phyloP scores from a whole-genome alignment of 2,797 vertebrate species.

The Psittacula echo region DNA sequence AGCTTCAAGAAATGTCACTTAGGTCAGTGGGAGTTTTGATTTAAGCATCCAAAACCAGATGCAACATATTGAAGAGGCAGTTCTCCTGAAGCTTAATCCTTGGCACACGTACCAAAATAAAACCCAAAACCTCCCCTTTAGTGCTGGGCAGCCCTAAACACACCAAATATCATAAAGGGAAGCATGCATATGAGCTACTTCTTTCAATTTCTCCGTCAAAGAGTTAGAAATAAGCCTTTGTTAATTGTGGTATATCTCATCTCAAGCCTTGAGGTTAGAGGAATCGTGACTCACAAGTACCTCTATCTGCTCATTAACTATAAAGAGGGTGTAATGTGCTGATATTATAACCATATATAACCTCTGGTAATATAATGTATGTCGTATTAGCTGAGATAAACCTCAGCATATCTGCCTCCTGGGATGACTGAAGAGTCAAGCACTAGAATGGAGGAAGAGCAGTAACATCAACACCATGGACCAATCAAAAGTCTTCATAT shows the following conservation, averaged over 20 bases:
- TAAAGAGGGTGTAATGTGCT: not conserved
- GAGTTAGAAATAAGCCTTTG: not conserved
- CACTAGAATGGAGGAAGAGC: not conserved
- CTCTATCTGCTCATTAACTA: not conserved
- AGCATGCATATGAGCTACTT: not conserved
- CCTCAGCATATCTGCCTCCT: not conserved
- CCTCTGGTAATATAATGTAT: not conserved
- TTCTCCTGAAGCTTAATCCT: not conserved
- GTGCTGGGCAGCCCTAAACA: not conserved
- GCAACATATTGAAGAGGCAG: not conserved
- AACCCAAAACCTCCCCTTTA: not conserved
- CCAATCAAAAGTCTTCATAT: not conserved
- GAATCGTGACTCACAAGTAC: not conserved
- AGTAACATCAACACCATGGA: not conserved
- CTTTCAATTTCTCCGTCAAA: not conserved
- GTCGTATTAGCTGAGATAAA: not conserved
- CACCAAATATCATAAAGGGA: not conserved
- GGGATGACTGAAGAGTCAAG: not conserved
- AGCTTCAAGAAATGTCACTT: not conserved
- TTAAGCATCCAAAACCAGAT: not conserved
- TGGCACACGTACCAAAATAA: not conserved
- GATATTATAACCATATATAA: not conserved
- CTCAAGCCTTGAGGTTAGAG: not conserved
- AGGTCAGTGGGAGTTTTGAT: not conserved
- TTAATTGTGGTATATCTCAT: not conserved